phyloP scores from a whole-genome alignment of 2,888 invertebrate genomes.

The Heliconius erato region DNA sequence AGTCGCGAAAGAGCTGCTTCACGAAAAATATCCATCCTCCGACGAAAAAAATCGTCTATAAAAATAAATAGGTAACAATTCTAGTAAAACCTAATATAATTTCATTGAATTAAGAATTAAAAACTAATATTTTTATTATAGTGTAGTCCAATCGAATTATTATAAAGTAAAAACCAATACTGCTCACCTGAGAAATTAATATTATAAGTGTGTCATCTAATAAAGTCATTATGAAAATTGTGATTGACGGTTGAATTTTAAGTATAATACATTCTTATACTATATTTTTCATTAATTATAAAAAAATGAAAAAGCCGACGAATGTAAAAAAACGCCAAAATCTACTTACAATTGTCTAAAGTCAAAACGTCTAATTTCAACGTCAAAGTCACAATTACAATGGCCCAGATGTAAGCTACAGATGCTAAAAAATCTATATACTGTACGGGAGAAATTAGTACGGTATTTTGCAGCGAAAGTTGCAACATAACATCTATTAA shows the following conservation, averaged over 20 bases:
- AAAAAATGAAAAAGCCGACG: constrained; percentile 27
- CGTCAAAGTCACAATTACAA: neutral
- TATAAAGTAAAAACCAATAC: neutral
- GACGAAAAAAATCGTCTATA: constrained; percentile 96
- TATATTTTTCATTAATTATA: neutral
- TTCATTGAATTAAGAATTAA: neutral
- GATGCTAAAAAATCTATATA: too few species aligned
- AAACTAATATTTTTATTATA: neutral
- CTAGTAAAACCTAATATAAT: neutral
- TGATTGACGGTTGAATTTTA: neutral
- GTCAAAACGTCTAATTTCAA: neutral
- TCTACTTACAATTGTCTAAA: neutral
- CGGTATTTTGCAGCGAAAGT: too few species aligned
- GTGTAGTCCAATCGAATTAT: neutral
- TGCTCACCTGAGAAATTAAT: constrained; percentile 90
- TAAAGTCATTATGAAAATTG: constrained; percentile 88
- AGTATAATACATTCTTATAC: too few species aligned
- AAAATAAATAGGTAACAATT: constrained; percentile 51
- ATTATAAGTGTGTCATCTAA: constrained; percentile 93
- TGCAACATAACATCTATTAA: too few species aligned
- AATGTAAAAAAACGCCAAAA: neutral
- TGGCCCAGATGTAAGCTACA: neutral
- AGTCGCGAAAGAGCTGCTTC: constrained; percentile 98
- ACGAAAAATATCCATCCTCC: constrained; percentile 99
- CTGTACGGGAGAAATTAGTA: too few species aligned